Evolutionary conservation across 1,140 invertebrate genomes (phyloP), one percentile per base, ranked within the genome.

Genomic region (Leptopilina clavipes): DNA sequence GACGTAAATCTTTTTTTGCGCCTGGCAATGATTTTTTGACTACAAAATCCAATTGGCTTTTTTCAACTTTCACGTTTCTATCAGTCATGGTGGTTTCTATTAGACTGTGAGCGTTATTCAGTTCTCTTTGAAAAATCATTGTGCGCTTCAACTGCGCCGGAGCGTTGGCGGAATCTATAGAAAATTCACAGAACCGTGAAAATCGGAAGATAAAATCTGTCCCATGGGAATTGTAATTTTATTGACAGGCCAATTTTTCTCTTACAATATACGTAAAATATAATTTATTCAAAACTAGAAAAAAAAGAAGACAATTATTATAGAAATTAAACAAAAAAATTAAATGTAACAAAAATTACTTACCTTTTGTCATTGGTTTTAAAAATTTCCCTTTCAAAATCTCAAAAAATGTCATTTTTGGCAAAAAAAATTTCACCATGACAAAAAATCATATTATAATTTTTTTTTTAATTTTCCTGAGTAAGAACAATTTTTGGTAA

Each of bases 101-200:
- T 48, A 76, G 70, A 81, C 79, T 83, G 80, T 77, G 3, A 65
- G 11, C 54, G 11, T 31, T 65, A 1, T 31, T 65, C 56, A 45
- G 10, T 52, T 5, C 37, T 54, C 52, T 19, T 54, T 54, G 17
- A n/a, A 65, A 65, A 65, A 65, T 65, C 25, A 22, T 31, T 65
- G 11, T 31, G 25, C 25, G 59, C 59, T 65, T 31, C 80, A 84
- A 75, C 85, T 86, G 83, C 82, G 85, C 83, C 82, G 77, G 79
- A 82, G 79, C 77, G 81, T 80, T 77, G 59, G 73, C 54, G 70
- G 54, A 72, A n/a, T 73, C 72, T 77, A 82, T 82, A 79, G 79
- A 82, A 82, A 72, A 83, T 84, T 82, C 83, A 86, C 71, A 59
- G 76, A 83, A 78, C 79, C 84, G 86, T 86, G 83, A 88, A 88